Base-by-base conservation (phyloP, 2,113 vertebrate species). In the Ceyx cyanopectus region DNA sequence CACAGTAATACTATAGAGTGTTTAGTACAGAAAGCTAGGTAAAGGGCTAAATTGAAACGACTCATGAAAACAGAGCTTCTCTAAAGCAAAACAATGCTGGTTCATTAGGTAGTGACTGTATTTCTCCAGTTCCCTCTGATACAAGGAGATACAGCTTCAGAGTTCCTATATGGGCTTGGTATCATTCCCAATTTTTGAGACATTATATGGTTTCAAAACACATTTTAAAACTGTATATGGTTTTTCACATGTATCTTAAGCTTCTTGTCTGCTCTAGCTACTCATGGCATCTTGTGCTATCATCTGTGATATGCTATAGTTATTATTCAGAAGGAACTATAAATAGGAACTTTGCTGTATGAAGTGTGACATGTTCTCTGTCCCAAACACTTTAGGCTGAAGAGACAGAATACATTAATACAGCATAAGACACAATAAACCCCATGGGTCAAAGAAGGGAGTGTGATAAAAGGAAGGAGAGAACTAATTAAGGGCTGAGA, bases 31-130 rank as follows among this genome's bases (percentile, higher is more conserved):
- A 67, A 72, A 81, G 51, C 51, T 56, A 63, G 14, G 21, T 32
- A 16, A 89, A 88, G 19, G 76, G 41, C 61, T 81, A 73, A 90
- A 56, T 16, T 46, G 60, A 79, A 85, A 74, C 20, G 75, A 83
- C 86, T 23, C 1, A 50, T 50, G 45, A 75, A 78, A 90, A 62
- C 6, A 65, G 29, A 61, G 5, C 6, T 54, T 56, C 77, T 75
- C 74, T 77, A 60, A 57, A 74, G 45, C 23, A 63, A 29, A 85
- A 69, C 43, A 93, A 83, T 73, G 7, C 22, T 56, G 18, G 30
- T 51, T 74, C 40, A 62, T 69, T 69, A 95, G 48, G 26, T 27
- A 60, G 87, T 63, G 56, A 70, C 12, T 58, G 14, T 30, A 3
- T 12, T 12, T 60, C 32, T 78, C 68, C 68, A 75, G 14, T 56